Percentiles rank a stretch among this genome's conserved stretches.
phyloP scores from a whole-genome alignment of 1,140 invertebrate genomes.

The Drosophila micromelanica region DNA sequence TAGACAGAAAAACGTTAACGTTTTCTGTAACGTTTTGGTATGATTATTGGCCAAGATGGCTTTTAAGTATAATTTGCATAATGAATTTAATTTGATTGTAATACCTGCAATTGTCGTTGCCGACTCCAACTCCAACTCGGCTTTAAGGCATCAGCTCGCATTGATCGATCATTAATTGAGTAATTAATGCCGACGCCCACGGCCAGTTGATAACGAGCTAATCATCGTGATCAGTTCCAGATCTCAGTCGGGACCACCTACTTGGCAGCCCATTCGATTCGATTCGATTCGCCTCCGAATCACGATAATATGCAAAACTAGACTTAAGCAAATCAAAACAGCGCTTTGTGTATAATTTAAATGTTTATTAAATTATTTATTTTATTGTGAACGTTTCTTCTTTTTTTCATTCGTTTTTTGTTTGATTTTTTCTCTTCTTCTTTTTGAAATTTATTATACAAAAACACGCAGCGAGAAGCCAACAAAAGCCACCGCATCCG shows the following conservation, averaged over 20 bases:
- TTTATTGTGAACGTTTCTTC: conserved; percentile 64
- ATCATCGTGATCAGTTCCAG: conserved; percentile 11
- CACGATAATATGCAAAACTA: conserved; percentile 40
- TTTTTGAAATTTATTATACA: conserved; percentile 71
- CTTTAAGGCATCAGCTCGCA: background rate
- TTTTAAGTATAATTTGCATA: conserved; percentile 64
- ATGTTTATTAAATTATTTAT: conserved; percentile 78
- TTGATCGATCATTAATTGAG: conserved; percentile 66
- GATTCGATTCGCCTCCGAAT: conserved; percentile 1
- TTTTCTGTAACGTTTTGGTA: conserved; percentile 19
- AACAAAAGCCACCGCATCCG: background rate
- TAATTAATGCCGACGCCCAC: conserved; percentile 79
- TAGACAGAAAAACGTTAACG: conserved; percentile 62
- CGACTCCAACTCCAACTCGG: background rate
- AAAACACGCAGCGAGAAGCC: conserved; percentile 49
- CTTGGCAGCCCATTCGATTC: conserved; percentile 22
- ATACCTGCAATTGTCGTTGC: conserved; percentile 59
- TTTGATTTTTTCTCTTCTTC: background rate
- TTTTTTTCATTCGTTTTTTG: conserved; percentile 2
- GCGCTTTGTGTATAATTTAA: conserved; percentile 69
- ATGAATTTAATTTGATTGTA: conserved; percentile 74
- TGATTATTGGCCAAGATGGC: conserved; percentile 68
- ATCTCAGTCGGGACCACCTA: conserved; percentile 57
- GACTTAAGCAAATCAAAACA: conserved; percentile 42
- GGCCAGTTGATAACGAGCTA: conserved; percentile 23